Percentiles rank a stretch among this genome's conserved stretches.
These are phyloP conservation scores for Spisula subtruncata DNA, from an alignment of 2,888 invertebrate species.

Conservation along the genomic window DNA sequence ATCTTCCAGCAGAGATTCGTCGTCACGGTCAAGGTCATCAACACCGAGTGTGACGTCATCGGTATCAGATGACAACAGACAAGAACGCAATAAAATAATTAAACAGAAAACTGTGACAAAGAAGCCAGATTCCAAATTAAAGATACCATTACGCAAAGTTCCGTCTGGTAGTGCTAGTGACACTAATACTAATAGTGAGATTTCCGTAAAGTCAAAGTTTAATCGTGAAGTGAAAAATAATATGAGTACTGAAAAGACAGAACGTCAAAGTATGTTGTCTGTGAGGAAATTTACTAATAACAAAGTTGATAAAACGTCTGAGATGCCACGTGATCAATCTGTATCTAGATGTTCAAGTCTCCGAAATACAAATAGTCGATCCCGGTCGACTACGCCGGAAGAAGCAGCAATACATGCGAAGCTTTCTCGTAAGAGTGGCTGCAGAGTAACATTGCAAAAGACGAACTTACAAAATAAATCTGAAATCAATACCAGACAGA, in stretches of 20 bases:
- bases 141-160: constrained; percentile 1
- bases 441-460: not conserved
- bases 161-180: not conserved
- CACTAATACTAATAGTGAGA: not conserved
- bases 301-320: not conserved
- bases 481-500: too few species aligned
- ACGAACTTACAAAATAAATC: not conserved
- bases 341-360: not conserved
- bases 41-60: constrained; percentile 36
- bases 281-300: not conserved
- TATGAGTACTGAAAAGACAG: not conserved
- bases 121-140: not conserved
- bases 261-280: not conserved
- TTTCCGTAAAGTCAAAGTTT: not conserved
- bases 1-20: constrained; percentile 6
- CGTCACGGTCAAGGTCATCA: constrained; percentile 42
- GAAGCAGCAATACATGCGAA: not conserved
- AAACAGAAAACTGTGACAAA: not conserved
- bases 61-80: not conserved
- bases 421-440: not conserved
- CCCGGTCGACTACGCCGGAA: constrained; percentile 29
- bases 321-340: not conserved
- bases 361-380: constrained; percentile 8
- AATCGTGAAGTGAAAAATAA: not conserved
- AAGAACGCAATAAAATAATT: not conserved